Evolutionary conservation across 2,888 invertebrate species (phyloP).

Genomic region (Apamea anceps): DNA sequence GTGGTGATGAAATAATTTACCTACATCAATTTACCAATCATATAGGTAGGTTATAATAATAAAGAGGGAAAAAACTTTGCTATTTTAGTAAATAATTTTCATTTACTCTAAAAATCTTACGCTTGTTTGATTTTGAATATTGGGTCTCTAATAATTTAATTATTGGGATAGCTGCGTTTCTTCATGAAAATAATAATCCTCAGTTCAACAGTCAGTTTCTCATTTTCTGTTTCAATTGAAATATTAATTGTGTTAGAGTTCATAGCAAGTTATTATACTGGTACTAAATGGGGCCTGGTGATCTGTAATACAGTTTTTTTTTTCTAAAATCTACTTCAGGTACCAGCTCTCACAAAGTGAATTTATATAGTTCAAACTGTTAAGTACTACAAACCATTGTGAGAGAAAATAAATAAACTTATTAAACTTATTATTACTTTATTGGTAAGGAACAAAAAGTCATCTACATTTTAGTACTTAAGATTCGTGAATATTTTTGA

Average conservation of each 20-base stretch:
- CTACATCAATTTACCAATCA: too few relatives aligned
- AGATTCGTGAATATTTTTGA: background rate
- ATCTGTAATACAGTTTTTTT: too few relatives aligned
- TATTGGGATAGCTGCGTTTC: conserved; percentile 30
- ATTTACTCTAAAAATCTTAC: conserved; percentile 25
- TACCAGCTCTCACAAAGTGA: too few relatives aligned
- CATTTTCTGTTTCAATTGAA: conserved; percentile 29
- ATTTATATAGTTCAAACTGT: too few relatives aligned
- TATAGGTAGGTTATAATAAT: too few relatives aligned
- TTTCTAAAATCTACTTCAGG: too few relatives aligned
- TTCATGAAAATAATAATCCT: conserved; percentile 19
- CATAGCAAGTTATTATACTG: background rate
- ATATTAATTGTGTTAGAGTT: conserved; percentile 8
- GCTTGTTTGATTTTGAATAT: conserved; percentile 34
- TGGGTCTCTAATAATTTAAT: conserved; percentile 30
- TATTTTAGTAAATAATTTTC: conserved; percentile 1
- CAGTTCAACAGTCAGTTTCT: conserved; percentile 23
- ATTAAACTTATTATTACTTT: too few relatives aligned
- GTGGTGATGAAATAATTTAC: too few relatives aligned
- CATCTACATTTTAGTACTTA: background rate
- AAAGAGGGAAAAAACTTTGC: background rate
- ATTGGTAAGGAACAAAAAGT: background rate
- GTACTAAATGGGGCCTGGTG: too few relatives aligned
- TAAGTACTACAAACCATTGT: too few relatives aligned
- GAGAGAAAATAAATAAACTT: too few relatives aligned